Evolutionary conservation across 2,797 vertebrate species (phyloP).

Genomic region (Poecilia gillii): DNA sequence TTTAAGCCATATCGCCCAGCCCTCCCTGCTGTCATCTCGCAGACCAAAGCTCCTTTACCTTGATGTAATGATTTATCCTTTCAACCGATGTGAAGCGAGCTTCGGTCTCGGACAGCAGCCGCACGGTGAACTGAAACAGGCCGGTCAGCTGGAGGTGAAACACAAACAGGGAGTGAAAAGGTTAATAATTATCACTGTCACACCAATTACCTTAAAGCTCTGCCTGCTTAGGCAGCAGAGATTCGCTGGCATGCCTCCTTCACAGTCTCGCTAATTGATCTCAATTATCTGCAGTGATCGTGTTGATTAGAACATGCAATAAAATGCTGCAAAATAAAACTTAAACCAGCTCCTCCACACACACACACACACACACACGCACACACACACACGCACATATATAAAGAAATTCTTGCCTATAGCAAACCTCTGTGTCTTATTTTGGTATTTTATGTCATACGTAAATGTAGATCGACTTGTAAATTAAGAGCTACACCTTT

Average conservation of each 20-base stretch:
- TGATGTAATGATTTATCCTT: slow-evolving; percentile 87
- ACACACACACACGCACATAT: too few relatives aligned
- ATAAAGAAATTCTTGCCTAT: background rate
- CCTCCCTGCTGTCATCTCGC: background rate
- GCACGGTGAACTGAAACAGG: slow-evolving; percentile 83
- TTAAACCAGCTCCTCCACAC: background rate
- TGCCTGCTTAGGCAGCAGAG: slow-evolving; percentile 17
- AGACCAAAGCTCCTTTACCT: slow-evolving; percentile 73
- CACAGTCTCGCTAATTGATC: slow-evolving; percentile 26
- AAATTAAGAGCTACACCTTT: too few relatives aligned
- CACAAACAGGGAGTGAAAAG: slow-evolving; percentile 29
- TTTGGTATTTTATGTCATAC: background rate
- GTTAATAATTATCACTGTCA: slow-evolving; percentile 47
- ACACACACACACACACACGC: too few relatives aligned
- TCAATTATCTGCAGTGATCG: slow-evolving; percentile 6
- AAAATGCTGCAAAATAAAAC: slow-evolving; percentile 3
- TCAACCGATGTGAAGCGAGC: slow-evolving; percentile 86
- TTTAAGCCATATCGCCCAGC: too few relatives aligned
- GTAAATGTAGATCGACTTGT: too few relatives aligned
- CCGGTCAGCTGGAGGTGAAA: slow-evolving; percentile 76
- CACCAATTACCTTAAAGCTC: slow-evolving; percentile 30
- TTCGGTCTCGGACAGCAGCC: slow-evolving; percentile 83
- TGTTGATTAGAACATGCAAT: slow-evolving; percentile 13
- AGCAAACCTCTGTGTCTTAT: background rate
- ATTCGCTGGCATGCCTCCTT: slow-evolving; percentile 31